Evolutionary conservation across 2,797 vertebrate genomes (phyloP).

Genomic region (Enteromius anoplus): DNA sequence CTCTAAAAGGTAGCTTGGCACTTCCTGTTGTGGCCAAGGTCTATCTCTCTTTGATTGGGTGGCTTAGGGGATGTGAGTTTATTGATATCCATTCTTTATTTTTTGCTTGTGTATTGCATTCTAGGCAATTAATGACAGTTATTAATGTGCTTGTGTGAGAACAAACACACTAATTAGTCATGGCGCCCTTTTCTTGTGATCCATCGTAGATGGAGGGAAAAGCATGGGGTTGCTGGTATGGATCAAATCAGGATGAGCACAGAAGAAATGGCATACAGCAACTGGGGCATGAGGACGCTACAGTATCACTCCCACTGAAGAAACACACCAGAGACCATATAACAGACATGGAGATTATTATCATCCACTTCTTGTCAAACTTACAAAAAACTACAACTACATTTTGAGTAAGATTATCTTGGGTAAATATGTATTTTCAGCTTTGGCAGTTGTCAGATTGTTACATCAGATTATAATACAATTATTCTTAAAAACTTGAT

Average conservation of each 20-base stretch:
- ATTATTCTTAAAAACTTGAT: neutral
- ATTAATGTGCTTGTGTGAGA: slow-evolving; percentile 38
- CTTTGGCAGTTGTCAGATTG: neutral
- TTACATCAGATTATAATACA: neutral
- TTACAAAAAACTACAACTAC: neutral
- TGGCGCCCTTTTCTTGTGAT: slow-evolving; percentile 1
- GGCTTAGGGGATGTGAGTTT: slow-evolving; percentile 8
- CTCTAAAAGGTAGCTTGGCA: slow-evolving; percentile 17
- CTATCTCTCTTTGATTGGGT: slow-evolving; percentile 35
- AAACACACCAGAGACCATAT: neutral
- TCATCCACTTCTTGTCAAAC: neutral
- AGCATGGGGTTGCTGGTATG: neutral
- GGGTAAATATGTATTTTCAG: neutral
- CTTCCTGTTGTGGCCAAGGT: slow-evolving; percentile 27
- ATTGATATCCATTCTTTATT: slow-evolving; percentile 43
- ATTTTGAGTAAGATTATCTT: neutral
- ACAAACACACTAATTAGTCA: slow-evolving; percentile 41
- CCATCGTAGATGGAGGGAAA: neutral
- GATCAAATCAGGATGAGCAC: neutral
- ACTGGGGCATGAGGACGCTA: neutral
- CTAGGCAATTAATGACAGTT: slow-evolving; percentile 38
- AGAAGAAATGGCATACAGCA: neutral
- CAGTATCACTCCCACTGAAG: neutral
- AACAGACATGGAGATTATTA: neutral
- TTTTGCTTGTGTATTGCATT: slow-evolving; percentile 31